These are phyloP conservation scores for Enteromius afrohamiltoni DNA, from an alignment of 2,797 vertebrate genomes.

Conservation along the genomic window DNA sequence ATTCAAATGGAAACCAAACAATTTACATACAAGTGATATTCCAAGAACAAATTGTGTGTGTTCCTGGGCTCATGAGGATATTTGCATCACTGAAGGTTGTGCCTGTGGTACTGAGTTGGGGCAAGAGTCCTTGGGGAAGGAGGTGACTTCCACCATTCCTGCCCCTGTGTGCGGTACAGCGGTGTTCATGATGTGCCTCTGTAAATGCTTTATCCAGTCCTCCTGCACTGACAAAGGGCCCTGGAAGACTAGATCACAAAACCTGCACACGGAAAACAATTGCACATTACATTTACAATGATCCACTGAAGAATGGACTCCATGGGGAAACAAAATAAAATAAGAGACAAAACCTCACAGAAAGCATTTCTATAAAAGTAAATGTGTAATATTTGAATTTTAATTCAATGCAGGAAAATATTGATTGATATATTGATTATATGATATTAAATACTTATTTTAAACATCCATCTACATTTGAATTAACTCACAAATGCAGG, in stretches of 20 bases:
- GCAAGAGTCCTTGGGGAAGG: constrained; percentile 80
- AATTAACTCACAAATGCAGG: too few relatives aligned
- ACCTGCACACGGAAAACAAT: constrained; percentile 72
- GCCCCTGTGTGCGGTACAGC: constrained; percentile 97
- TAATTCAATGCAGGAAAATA: too few relatives aligned
- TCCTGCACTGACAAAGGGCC: constrained; percentile 98
- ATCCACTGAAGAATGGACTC: background rate
- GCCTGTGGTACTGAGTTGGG: constrained; percentile 72
- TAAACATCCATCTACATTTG: too few relatives aligned
- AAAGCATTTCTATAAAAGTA: background rate
- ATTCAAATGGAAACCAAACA: constrained; percentile 36
- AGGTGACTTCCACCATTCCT: constrained; percentile 94
- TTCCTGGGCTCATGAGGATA: constrained; percentile 85
- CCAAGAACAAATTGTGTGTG: background rate
- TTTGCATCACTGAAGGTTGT: constrained; percentile 84
- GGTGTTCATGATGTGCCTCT: constrained; percentile 98
- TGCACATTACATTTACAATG: background rate
- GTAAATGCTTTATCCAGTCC: constrained; percentile 99
- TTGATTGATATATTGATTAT: too few relatives aligned
- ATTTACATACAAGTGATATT: constrained; percentile 31
- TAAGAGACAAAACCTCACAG: background rate
- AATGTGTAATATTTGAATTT: background rate
- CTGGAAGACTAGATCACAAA: constrained; percentile 99
- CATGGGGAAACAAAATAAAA: background rate
- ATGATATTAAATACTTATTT: too few relatives aligned